A percentile compares a stretch with the other conserved stretches of the same genome.
Evolutionary conservation across 2,888 invertebrate genomes (phyloP).

Genomic region (Aelia acuminata): DNA sequence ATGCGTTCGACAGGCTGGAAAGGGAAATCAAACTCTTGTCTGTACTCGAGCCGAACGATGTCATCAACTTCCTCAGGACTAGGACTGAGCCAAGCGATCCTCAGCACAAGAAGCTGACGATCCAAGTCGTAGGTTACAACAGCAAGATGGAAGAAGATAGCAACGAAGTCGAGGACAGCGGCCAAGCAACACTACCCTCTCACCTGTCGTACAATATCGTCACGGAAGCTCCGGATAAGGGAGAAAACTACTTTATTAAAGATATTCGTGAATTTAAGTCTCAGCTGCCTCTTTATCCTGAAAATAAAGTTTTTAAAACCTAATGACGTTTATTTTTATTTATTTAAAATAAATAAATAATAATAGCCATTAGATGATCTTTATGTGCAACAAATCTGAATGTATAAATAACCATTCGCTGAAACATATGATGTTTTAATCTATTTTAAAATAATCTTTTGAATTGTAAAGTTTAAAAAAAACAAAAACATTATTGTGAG

Average conservation of each 20-base stretch:
- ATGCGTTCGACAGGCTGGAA: constrained; percentile 82
- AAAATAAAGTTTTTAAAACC: constrained; percentile 63
- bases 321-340: constrained; percentile 57
- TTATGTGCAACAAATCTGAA: background rate
- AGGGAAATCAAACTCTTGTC: constrained; percentile 73
- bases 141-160: constrained; percentile 28
- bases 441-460: background rate
- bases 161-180: background rate
- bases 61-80: constrained; percentile 60
- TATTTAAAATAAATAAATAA: background rate
- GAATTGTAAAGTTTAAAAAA: background rate
- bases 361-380: background rate
- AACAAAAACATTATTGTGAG: too few species aligned
- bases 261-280: constrained; percentile 61
- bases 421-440: background rate
- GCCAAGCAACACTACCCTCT: background rate
- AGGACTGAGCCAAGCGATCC: constrained; percentile 46
- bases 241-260: constrained; percentile 61
- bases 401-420: too few species aligned
- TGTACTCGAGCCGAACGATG: constrained; percentile 55
- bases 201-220: constrained; percentile 40
- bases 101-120: constrained; percentile 62
- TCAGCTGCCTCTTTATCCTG: constrained; percentile 66
- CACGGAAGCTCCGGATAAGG: constrained; percentile 43
- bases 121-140: constrained; percentile 64